A percentile compares a stretch with the other conserved stretches of the same genome.
These are phyloP conservation scores for Stigmatopora argus DNA, from an alignment of 2,113 vertebrate genomes.

Conservation along the genomic window DNA sequence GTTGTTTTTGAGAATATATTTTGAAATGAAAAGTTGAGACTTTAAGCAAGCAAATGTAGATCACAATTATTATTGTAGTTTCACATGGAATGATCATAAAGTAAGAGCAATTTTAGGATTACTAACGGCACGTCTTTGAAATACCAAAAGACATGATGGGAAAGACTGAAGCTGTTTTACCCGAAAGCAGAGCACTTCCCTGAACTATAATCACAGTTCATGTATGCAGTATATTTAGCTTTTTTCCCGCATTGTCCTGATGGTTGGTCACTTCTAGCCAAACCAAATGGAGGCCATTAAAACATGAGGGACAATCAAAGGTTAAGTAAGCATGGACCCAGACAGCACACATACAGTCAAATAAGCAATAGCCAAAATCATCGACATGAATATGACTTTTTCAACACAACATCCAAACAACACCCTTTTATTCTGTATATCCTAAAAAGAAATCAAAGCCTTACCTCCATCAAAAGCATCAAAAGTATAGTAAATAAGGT, in stretches of 20 bases:
- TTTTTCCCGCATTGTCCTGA: conserved; percentile 21
- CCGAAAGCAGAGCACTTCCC: conserved; percentile 24
- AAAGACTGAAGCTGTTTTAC: neutral
- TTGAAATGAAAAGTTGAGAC: too few relatives aligned
- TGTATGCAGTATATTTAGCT: conserved; percentile 53
- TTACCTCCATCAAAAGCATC: neutral
- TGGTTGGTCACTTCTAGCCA: conserved; percentile 16
- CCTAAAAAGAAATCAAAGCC: neutral
- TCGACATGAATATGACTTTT: neutral
- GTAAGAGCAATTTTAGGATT: conserved; percentile 25
- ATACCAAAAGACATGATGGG: conserved; percentile 29
- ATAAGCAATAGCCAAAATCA: neutral
- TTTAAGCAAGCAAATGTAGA: too few relatives aligned
- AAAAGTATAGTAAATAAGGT: neutral
- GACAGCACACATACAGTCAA: too few relatives aligned
- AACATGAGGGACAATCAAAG: conserved; percentile 6
- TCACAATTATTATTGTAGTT: neutral
- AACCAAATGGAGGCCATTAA: conserved; percentile 9
- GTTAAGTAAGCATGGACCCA: neutral
- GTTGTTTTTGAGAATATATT: too few relatives aligned
- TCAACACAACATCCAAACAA: neutral
- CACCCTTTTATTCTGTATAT: neutral
- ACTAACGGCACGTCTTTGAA: conserved; percentile 14
- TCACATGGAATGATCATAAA: conserved; percentile 10
- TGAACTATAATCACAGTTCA: conserved; percentile 54